Evolutionary conservation across 2,888 invertebrate species (phyloP).

Genomic region (Temnothorax ravouxi): DNA sequence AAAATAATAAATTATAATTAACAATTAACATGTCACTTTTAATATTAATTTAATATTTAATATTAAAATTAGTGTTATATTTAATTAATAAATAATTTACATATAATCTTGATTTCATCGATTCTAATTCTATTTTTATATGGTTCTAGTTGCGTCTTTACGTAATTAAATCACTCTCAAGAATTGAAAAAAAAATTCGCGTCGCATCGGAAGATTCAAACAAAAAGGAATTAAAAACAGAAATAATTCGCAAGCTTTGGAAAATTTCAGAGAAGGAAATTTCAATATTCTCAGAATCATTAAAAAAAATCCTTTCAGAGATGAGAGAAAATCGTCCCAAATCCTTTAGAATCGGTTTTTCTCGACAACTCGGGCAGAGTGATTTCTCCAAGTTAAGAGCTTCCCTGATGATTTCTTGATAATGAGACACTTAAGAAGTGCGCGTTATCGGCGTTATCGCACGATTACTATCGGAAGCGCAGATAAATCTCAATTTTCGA

Average conservation of each 20-base stretch:
- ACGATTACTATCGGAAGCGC: background rate
- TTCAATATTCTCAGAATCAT: background rate
- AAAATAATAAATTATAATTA: background rate
- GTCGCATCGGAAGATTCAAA: background rate
- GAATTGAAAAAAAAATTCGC: background rate
- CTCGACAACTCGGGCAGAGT: background rate
- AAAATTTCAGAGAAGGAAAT: background rate
- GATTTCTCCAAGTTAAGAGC: background rate
- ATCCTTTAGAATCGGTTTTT: background rate
- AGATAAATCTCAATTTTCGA: constrained; percentile 27
- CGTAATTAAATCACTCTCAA: background rate
- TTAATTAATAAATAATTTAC: background rate
- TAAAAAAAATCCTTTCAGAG: background rate
- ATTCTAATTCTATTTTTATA: background rate
- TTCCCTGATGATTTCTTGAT: background rate
- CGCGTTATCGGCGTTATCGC: background rate
- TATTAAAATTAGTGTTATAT: background rate
- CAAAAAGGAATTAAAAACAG: background rate
- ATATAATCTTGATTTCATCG: background rate
- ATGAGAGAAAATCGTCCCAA: background rate
- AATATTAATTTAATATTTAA: background rate
- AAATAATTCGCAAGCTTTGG: background rate
- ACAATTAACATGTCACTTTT: background rate
- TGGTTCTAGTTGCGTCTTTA: background rate
- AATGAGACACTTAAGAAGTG: background rate